phyloP scores from a whole-genome alignment of 2,113 vertebrate species.

The Etheostoma spectabile region DNA sequence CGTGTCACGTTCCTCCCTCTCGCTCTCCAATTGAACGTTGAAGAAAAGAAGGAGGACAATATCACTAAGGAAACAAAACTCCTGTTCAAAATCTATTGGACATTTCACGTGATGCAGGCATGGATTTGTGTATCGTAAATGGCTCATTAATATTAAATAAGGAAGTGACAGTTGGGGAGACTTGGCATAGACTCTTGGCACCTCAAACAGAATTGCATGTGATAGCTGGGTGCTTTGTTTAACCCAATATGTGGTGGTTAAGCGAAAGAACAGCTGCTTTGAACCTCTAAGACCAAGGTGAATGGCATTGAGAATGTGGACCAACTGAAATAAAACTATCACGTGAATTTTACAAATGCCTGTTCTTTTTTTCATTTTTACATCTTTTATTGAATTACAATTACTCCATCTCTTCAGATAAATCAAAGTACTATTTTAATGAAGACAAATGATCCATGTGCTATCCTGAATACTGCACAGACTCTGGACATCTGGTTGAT shows the following conservation, averaged over 20 bases:
- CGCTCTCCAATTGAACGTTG: conserved; percentile 33
- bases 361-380: background rate
- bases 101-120: conserved; percentile 28
- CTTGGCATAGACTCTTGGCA: conserved; percentile 68
- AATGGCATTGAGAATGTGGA: conserved; percentile 22
- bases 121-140: conserved; percentile 61
- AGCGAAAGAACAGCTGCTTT: conserved; percentile 65
- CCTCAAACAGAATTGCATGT: conserved; percentile 55
- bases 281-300: conserved; percentile 28
- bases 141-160: conserved; percentile 80
- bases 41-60: background rate
- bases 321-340: background rate
- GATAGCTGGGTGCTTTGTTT: conserved; percentile 69
- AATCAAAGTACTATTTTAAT: background rate
- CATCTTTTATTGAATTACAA: background rate
- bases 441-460: background rate
- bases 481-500: background rate
- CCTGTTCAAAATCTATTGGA: conserved; percentile 18
- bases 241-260: conserved; percentile 61
- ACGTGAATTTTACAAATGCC: background rate
- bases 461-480: conserved; percentile 21
- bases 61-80: conserved; percentile 48
- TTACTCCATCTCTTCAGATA: background rate
- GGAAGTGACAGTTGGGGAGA: conserved; percentile 79
- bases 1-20: conserved; percentile 48